Base-by-base conservation (phyloP, 2,113 vertebrate species). In the Coturnix japonica region DNA sequence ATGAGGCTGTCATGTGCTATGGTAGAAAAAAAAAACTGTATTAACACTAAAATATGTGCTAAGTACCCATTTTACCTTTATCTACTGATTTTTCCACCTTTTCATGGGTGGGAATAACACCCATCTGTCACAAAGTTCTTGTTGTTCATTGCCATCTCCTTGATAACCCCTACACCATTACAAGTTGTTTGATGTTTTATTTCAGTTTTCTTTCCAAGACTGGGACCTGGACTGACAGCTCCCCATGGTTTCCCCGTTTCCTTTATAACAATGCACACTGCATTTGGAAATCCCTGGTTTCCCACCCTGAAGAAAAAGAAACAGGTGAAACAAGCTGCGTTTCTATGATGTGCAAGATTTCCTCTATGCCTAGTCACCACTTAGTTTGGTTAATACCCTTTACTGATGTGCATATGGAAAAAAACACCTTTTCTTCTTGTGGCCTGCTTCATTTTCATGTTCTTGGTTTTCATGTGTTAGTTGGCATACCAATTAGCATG, bases 401-500 rank as follows among this genome's bases (percentile, higher is more conserved):
- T 31, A 0, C 33, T 8, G 49, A 82, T 74, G 75, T 91, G 51
- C 46, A 59, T 74, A 66, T 26, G 21, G 25, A 77, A 85, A 83
- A 57, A 61, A 31, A 15, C 51, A 41, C 71, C 39, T 90, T 85
- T 53, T 31, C 18, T 86, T 86, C 56, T 47, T 63, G 41, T 44
- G 31, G 23, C 31, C 17, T 20, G 17, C 33, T 83, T 64, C 11
- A 3, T 83, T 59, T 53, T 41, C 33, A 47, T 65, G 22, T 31
- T 83, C 72, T 85, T 35, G 49, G 67, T 80, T 95, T 74, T 90
- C 86, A 83, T 90, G 83, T 66, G 51, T 83, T 80, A 47, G 13
- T 67, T 83, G 56, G 46, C 37, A 16, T 14, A 16, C 28, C 64
- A 47, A 88, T 71, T 44, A 63, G 17, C 53, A 53, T 74, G 16